A percentile compares a stretch with the other conserved stretches of the same genome.
Conservation (phyloP, 2,113 vertebrate species). For the Hymenochirus boettgeri region DNA sequence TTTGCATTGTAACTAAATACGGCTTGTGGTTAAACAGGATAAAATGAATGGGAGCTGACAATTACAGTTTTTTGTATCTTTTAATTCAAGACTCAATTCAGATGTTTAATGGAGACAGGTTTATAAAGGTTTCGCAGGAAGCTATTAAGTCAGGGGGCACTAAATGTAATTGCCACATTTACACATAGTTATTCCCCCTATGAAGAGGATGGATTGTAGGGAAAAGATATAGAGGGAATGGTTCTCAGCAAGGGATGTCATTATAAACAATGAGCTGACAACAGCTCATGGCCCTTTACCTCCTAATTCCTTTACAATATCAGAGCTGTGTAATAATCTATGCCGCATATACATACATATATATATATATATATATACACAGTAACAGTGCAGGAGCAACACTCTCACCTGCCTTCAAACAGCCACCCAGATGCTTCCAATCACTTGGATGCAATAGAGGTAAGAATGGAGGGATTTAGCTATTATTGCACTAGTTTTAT, state of each 20-base stretch:
- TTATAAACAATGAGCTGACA: no score
- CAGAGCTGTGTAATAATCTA: no score
- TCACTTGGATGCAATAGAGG: no score
- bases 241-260: neutral
- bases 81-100: neutral
- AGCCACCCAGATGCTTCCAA: no score
- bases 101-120: neutral
- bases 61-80: neutral
- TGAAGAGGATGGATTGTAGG: neutral
- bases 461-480: no score
- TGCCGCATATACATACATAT: no score
- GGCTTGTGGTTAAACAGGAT: neutral
- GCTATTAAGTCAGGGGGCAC: neutral
- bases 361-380: no score
- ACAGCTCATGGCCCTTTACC: no score
- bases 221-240: neutral
- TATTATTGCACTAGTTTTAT: no score
- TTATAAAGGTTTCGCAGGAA: neutral
- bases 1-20: neutral
- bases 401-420: no score
- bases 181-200: neutral
- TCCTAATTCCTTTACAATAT: no score
- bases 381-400: no score
- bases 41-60: neutral
- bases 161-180: neutral